Percentiles rank a stretch among this genome's conserved stretches.
These are phyloP conservation scores for Stenolophus ochropezus DNA, from an alignment of 2,888 invertebrate species.

Conservation along the genomic window DNA sequence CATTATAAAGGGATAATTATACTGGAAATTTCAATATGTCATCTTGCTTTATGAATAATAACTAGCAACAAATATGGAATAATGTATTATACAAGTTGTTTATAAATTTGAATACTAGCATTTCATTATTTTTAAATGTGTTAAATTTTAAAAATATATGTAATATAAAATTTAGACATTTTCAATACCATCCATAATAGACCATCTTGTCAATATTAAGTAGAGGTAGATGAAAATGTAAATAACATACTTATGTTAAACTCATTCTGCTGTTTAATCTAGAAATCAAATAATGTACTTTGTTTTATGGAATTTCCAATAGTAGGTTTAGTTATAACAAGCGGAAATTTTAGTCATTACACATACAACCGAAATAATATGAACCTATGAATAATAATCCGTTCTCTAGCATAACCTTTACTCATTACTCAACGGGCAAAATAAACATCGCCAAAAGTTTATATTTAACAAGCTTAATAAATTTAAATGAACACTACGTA, in stretches of 20 bases:
- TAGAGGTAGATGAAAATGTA: no score
- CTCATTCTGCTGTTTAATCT: no score
- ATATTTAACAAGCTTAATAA: slow-evolving; percentile 20
- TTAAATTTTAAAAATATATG: no score
- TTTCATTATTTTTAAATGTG: no score
- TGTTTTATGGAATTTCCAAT: slow-evolving; percentile 36
- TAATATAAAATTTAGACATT: no score
- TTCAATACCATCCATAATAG: no score
- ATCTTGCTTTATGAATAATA: no score
- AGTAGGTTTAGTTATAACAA: not conserved
- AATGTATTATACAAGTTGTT: not conserved
- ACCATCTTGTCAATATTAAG: no score
- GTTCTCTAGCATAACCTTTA: slow-evolving; percentile 18
- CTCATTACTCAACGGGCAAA: slow-evolving; percentile 25
- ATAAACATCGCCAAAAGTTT: slow-evolving; percentile 18
- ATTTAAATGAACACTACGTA: not conserved
- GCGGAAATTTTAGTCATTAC: slow-evolving; percentile 24
- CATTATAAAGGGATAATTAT: slow-evolving; percentile 6
- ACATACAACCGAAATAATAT: no score
- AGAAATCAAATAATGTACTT: slow-evolving; percentile 14
- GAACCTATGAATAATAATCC: not conserved
- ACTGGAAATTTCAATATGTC: no score
- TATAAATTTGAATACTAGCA: not conserved
- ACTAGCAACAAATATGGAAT: no score
- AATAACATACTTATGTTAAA: no score